Base-by-base conservation (phyloP, 2,797 vertebrate genomes). In the Mareca penelope region DNA sequence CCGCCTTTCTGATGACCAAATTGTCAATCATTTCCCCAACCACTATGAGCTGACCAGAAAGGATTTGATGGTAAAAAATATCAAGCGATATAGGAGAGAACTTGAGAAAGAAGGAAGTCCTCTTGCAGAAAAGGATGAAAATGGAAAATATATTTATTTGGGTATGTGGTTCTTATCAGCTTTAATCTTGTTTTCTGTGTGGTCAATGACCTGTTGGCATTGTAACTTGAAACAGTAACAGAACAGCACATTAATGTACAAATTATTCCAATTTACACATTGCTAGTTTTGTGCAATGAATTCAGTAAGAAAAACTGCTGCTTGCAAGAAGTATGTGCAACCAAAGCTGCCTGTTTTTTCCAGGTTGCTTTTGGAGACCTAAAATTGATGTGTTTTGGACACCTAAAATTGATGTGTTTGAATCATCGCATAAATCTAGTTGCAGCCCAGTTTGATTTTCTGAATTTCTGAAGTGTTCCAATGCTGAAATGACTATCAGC, bases 21-120 rank as follows among this genome's bases (percentile, higher is more conserved):
- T 99, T 95, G 99, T 99, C 85, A 99, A 99, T 97, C 99, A 99
- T 85, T 99, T 99, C 80, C 99, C 99, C 55, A 99, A 99, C 97
- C 99, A 99, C 97, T 99, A 99, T 12, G 99, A 99, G 76, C 97
- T 99, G 94, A 99, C 99, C 56, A 98, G 99, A 56, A 99, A 99
- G 91, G 99, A 99, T 88, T 96, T 99, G 96, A 99, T 99, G 99
- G 99, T 99, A 92, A 99, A 99, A 96, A 99, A 99, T 94, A 99
- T 99, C 89, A 99, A 99, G 72, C 98, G 99, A 35, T 99, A 99
- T 90, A 98, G 99, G 80, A 99, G 99, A 80, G 99, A 99, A 42
- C 97, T 99, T 77, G 99, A 99, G 96, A 99, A 99, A 86, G 99
- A 99, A 93, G 96, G 98, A 80, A 99, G 98, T 84, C 98, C 98